Evolutionary conservation across 1,140 invertebrate genomes (phyloP).

Genomic region (Heliconius hermathena): DNA sequence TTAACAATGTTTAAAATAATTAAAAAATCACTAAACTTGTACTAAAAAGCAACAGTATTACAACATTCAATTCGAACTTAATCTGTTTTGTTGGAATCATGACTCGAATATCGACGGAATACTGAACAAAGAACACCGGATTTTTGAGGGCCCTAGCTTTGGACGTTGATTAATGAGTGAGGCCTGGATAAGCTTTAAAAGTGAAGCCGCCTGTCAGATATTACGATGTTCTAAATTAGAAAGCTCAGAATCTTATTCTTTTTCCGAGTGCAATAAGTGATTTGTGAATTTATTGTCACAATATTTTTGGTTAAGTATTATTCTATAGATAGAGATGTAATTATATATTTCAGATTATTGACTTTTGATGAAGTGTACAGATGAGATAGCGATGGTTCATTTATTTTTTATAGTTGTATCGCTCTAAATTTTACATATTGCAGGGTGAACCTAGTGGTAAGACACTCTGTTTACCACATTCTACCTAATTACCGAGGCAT

Average conservation of each 20-base stretch:
- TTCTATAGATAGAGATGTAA: background rate
- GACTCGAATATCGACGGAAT: constrained; percentile 42
- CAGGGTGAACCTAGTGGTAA: too few relatives aligned
- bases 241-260: constrained; percentile 31
- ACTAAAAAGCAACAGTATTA: background rate
- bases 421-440: too few relatives aligned
- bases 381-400: too few relatives aligned
- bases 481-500: too few relatives aligned
- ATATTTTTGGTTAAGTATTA: background rate
- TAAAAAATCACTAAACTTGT: background rate
- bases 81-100: constrained; percentile 33
- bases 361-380: background rate
- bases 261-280: constrained; percentile 25
- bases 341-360: background rate
- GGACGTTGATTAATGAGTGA: constrained; percentile 44
- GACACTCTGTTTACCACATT: too few relatives aligned
- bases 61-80: constrained; percentile 13
- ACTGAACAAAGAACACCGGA: constrained; percentile 43
- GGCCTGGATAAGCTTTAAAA: constrained; percentile 40
- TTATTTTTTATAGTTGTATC: too few relatives aligned
- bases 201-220: constrained; percentile 36
- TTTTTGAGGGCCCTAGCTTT: constrained; percentile 37
- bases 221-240: constrained; percentile 37
- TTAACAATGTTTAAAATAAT: too few relatives aligned
- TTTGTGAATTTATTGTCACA: constrained; percentile 17